phyloP scores from a whole-genome alignment of 2,797 vertebrate species.

The Xiphorhynchus erythropygius region DNA sequence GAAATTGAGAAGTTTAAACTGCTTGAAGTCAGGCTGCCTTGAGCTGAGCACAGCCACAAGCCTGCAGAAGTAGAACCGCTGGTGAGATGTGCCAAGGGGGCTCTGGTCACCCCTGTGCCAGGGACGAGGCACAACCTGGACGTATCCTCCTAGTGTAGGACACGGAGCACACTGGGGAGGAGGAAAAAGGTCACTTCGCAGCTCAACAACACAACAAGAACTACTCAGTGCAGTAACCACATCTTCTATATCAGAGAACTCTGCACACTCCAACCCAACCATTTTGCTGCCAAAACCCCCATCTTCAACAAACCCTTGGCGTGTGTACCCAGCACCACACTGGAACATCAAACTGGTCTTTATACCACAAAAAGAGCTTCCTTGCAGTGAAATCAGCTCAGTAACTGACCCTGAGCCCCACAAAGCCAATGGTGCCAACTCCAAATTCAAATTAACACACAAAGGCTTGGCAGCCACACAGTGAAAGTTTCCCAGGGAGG shows the following conservation, averaged over 20 bases:
- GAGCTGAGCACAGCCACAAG: background rate
- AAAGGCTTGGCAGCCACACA: background rate
- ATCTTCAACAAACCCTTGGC: background rate
- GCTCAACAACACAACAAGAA: background rate
- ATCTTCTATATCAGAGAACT: too few relatives aligned
- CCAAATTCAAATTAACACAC: background rate
- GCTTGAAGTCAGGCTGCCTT: background rate
- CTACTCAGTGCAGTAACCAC: background rate
- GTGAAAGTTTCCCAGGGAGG: background rate
- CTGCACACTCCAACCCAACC: rapidly evolving
- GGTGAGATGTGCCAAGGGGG: background rate
- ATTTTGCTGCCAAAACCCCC: background rate
- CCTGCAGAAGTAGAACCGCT: background rate
- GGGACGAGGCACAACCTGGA: background rate
- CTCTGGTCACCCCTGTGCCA: background rate
- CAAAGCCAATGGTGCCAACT: background rate
- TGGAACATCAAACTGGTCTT: background rate
- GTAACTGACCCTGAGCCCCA: background rate
- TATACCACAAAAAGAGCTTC: background rate
- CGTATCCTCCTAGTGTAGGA: background rate
- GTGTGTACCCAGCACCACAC: background rate
- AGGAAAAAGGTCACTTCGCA: background rate
- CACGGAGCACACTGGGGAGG: rapidly evolving
- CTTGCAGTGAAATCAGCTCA: background rate
- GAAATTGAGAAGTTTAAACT: background rate